Percentiles rank a stretch among this genome's conserved stretches.
phyloP scores from a whole-genome alignment of 2,113 vertebrate species.

The Erpornis zantholeuca region DNA sequence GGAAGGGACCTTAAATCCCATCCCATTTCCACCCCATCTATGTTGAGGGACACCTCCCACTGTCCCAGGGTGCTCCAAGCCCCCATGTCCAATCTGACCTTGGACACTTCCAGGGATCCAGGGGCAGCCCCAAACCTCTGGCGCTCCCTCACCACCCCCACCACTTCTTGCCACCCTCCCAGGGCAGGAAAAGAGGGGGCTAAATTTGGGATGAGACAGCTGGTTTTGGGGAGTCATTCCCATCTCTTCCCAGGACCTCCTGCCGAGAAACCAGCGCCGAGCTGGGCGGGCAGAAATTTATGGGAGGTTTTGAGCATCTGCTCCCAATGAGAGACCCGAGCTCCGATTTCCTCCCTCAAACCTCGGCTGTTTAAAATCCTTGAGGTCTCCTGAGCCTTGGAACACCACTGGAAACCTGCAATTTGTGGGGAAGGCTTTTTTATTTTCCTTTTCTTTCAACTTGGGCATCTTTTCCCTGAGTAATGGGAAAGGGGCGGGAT shows the following conservation, averaged over 20 bases:
- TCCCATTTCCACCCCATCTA: neutral
- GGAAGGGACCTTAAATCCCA: neutral
- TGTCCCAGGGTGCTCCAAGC: neutral
- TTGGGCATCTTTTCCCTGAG: neutral
- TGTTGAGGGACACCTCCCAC: neutral
- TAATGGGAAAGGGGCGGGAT: neutral
- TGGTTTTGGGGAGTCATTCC: neutral
- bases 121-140: neutral
- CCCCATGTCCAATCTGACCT: neutral
- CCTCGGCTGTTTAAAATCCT: neutral
- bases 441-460: neutral
- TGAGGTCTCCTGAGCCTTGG: neutral
- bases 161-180: neutral
- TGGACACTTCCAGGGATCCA: rapidly evolving
- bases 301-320: neutral
- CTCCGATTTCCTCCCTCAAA: neutral
- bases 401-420: neutral
- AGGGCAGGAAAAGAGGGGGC: neutral
- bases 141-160: neutral
- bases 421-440: neutral
- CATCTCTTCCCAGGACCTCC: neutral
- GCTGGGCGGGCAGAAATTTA: neutral
- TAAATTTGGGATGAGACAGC: neutral
- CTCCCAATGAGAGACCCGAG: neutral
- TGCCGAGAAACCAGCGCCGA: neutral